phyloP scores from a whole-genome alignment of 2,113 vertebrate species.

The Tursiops truncatus region DNA sequence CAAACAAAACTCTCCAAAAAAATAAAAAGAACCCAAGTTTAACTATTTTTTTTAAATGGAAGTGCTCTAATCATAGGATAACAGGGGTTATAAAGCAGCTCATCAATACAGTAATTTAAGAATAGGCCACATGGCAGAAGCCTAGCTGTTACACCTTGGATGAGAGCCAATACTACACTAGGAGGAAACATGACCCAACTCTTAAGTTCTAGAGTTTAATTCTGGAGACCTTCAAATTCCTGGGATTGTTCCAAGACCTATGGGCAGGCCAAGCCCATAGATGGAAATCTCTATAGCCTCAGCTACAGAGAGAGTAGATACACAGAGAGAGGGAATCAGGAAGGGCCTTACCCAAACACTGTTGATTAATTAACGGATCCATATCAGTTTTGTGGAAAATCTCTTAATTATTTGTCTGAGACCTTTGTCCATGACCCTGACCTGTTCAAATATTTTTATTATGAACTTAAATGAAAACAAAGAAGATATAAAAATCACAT shows the following conservation, averaged over 20 bases:
- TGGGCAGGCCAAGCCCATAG: not conserved
- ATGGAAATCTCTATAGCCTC: not conserved
- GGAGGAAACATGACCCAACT: not conserved
- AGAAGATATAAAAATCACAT: not conserved
- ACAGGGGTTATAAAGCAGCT: not conserved
- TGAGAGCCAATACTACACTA: not conserved
- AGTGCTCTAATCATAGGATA: not conserved
- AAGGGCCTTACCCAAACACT: not conserved
- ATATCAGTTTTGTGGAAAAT: not conserved
- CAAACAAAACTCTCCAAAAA: too few species aligned
- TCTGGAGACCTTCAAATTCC: not conserved
- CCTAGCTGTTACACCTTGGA: not conserved
- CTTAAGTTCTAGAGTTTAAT: constrained; percentile 1
- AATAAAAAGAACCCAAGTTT: not conserved
- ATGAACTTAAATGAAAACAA: constrained; percentile 36
- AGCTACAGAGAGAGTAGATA: not conserved
- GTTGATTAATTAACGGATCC: not conserved
- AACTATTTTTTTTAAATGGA: not conserved
- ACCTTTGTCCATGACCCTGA: not conserved
- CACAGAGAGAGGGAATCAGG: not conserved
- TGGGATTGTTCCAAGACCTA: not conserved
- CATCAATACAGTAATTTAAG: not conserved
- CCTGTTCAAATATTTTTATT: constrained; percentile 46
- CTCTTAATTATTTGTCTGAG: constrained; percentile 2
- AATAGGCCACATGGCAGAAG: not conserved